These are phyloP conservation scores for Aricia artaxerxes DNA, from an alignment of 2,888 invertebrate genomes.

Conservation along the genomic window DNA sequence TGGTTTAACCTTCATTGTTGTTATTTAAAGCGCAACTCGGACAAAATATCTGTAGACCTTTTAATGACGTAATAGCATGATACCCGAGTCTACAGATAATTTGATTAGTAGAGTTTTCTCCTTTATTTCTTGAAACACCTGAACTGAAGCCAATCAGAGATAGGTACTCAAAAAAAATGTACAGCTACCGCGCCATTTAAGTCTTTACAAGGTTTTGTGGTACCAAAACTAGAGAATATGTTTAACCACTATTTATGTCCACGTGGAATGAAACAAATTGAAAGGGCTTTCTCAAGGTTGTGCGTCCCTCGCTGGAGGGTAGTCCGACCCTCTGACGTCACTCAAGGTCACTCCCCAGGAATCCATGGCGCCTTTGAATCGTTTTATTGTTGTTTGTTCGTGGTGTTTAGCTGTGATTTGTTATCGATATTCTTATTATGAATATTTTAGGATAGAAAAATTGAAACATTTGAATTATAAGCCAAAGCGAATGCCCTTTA, in stretches of 20 bases:
- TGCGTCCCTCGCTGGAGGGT: neutral
- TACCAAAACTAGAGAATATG: no score
- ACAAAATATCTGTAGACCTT: no score
- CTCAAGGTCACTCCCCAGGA: slow-evolving; percentile 11
- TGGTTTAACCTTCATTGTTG: no score
- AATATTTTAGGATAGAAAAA: neutral
- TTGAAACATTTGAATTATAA: no score
- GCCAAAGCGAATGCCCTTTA: no score
- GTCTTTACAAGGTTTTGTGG: neutral
- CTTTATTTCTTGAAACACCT: neutral
- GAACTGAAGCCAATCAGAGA: no score
- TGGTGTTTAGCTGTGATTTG: neutral
- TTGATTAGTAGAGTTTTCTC: no score
- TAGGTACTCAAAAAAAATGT: neutral
- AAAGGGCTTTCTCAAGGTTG: neutral
- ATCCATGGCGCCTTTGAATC: slow-evolving; percentile 13
- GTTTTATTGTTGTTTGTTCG: slow-evolving; percentile 9
- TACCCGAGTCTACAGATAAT: no score
- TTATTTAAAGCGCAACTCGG: no score
- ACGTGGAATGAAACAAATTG: neutral
- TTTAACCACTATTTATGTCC: neutral
- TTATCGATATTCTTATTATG: neutral
- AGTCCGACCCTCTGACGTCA: slow-evolving; percentile 27
- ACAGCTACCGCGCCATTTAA: neutral
- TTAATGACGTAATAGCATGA: no score